These are phyloP conservation scores for Pomatostomus ruficeps DNA, from an alignment of 2,113 vertebrate species.

Conservation along the genomic window DNA sequence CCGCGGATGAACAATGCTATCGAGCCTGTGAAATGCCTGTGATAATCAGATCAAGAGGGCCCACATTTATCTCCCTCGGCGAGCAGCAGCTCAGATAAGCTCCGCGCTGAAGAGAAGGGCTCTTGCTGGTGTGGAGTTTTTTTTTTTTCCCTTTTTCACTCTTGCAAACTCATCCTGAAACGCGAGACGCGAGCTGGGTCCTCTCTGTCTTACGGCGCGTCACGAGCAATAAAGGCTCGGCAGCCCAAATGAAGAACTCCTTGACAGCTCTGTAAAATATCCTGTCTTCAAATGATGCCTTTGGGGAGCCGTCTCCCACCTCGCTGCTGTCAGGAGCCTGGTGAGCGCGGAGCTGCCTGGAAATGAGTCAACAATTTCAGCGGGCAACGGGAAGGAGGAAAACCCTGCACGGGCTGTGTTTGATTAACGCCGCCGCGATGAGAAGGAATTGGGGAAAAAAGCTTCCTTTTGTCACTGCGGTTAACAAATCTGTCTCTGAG, in stretches of 20 bases:
- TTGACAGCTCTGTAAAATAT: constrained; percentile 61
- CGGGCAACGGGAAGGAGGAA: constrained; percentile 36
- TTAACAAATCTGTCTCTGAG: constrained; percentile 45
- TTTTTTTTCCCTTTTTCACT: not conserved
- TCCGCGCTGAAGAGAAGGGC: not conserved
- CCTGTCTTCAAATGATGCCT: constrained; percentile 43
- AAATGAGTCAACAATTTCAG: constrained; percentile 44
- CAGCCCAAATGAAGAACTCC: constrained; percentile 53
- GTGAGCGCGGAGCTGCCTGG: constrained; percentile 36
- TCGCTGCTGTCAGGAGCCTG: constrained; percentile 38
- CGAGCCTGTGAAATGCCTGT: not conserved
- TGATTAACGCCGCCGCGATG: not conserved
- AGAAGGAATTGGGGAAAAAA: not conserved
- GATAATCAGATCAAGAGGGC: constrained; percentile 25
- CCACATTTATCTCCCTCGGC: constrained; percentile 7
- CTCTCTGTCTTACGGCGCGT: constrained; percentile 20
- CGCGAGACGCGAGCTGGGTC: not conserved
- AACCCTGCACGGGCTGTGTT: not conserved
- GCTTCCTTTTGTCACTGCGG: constrained; percentile 12
- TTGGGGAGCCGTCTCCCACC: constrained; percentile 47
- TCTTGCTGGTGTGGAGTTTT: not conserved
- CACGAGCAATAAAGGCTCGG: constrained; percentile 43
- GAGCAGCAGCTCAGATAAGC: constrained; percentile 18
- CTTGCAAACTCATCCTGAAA: constrained; percentile 53
- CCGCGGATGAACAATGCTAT: constrained; percentile 12